Evolutionary conservation across 2,113 vertebrate species (phyloP), one percentile per base, ranked within the genome.

Genomic region (Neogobius melanostomus): DNA sequence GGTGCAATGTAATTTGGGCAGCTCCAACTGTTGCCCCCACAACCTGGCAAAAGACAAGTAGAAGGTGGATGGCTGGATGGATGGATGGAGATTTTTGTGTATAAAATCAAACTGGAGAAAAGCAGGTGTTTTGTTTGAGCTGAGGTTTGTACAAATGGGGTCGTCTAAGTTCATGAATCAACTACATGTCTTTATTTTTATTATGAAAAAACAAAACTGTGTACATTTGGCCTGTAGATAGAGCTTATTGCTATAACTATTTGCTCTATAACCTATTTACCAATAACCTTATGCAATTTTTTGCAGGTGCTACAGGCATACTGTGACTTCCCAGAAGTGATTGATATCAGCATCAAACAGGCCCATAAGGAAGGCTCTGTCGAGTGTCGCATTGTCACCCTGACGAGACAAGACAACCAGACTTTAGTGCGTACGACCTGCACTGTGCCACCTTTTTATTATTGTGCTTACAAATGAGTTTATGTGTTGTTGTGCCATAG

Each of bases 311-410:
- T 96, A 65, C 94, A 98, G 85, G 91, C 92, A 0, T 99, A 96
- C 84, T 99, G 98, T 88, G 97, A 99, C 92, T 99, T 99, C 88
- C 93, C 95, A 63, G 96, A 96, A 73, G 94, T 99, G 80, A 98
- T 99, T 79, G 96, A 99, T 90, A 94, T 99, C 89, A 96, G 93
- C 90, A 94, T 99, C 90, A 98, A 99, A 66, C 96, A 98, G 91
- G 93, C 95, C 44, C 95, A 86, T 69, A 95, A 96, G 76, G 96
- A 98, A 78, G 93, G 94, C 11, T 95, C 95, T 42, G 92, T 89
- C 61, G 97, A 98, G 85, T 95, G 94, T 82, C 95, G 96, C 89
- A 93, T 99, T 64, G 97, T 99, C 68, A 96, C 95, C 67, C 95
- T 99, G 70, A 96, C 95, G 91, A 95, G 91, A 69, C 96, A 98